Conservation (phyloP, 2,797 vertebrate species). For the Danio albolineatus region DNA sequence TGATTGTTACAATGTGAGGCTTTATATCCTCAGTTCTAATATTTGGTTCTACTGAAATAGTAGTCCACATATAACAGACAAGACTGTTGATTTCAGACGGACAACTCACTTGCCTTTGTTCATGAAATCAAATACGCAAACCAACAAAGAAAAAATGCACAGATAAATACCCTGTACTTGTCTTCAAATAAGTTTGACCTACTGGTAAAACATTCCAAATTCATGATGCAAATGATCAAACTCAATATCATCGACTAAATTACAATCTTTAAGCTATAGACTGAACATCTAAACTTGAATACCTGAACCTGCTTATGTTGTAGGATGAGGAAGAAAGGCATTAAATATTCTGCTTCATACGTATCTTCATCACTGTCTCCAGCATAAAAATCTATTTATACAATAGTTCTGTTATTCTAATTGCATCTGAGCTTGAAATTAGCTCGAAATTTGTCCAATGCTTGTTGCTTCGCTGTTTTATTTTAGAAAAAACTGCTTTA, state of each 20-base stretch:
- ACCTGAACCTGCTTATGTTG: background rate
- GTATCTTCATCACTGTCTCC: conserved; percentile 7
- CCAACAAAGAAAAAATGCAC: background rate
- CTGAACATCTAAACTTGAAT: background rate
- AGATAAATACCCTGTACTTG: conserved; percentile 16
- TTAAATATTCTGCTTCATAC: conserved; percentile 9
- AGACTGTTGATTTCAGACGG: conserved; percentile 30
- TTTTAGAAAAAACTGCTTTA: too few species aligned
- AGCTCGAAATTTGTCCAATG: too few species aligned
- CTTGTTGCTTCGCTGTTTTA: too few species aligned
- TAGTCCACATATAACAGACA: conserved; percentile 40
- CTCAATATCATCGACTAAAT: background rate
- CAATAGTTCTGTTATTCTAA: background rate
- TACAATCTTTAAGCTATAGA: background rate
- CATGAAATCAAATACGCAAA: conserved; percentile 27
- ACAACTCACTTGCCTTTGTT: conserved; percentile 8
- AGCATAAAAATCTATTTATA: background rate
- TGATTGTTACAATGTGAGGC: conserved; percentile 14
- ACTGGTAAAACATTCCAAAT: conserved; percentile 11
- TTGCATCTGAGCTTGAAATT: background rate
- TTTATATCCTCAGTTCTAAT: conserved; percentile 12
- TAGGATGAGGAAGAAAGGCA: conserved; percentile 14
- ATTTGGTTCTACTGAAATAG: conserved; percentile 53
- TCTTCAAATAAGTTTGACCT: conserved; percentile 18
- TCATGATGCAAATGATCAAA: conserved; percentile 1